Base-by-base conservation (phyloP, 2,797 vertebrate genomes). In the Salarias fasciatus region DNA sequence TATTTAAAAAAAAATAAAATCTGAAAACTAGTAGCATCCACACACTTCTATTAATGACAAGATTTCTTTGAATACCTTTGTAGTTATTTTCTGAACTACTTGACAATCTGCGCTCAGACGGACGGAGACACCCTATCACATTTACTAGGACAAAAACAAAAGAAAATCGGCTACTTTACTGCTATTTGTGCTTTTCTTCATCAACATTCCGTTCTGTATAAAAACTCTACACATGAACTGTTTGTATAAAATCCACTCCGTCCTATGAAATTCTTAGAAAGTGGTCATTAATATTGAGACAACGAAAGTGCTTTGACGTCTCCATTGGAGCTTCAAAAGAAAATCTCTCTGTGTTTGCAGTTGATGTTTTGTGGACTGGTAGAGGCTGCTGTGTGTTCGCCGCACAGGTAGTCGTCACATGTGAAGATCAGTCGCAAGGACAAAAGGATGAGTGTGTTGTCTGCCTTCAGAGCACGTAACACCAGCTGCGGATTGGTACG, bases 251-350 rank as follows among this genome's bases (percentile, higher is more conserved):
- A 84, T 67, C 79, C 10, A 66, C 78, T 51, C 70, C 52, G 79
- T 52, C 28, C 67, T 84, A 82, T 6, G 1, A 53, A 68, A 47
- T 75, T 38, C 46, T 67, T 49, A 40, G 11, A 58, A 35, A 68
- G 64, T 58, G 60, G 46, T 75, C 44, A 70, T 76, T 72, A 69
- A 52, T 9, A 35, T 35, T 69, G 79, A 63, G 13, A 70, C 13
- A 15, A 44, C 0, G 51, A 66, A 85, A 72, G 83, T 86, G 80
- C 77, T 74, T 80, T 79, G 51, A 75, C 57, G 68, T 54, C 65
- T 68, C 68, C n/a, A 49, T 53, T 70, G 2, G 3, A 69, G 33
- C 54, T 38, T 76, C 72, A 72, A 72, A 53, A 46, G 15, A 57
- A 18, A 57, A 58, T 42, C 54, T 8, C 30, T 60, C 53, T 62